Evolutionary conservation across 1,140 invertebrate genomes (phyloP).

Genomic region (Epicauta chinensis): DNA sequence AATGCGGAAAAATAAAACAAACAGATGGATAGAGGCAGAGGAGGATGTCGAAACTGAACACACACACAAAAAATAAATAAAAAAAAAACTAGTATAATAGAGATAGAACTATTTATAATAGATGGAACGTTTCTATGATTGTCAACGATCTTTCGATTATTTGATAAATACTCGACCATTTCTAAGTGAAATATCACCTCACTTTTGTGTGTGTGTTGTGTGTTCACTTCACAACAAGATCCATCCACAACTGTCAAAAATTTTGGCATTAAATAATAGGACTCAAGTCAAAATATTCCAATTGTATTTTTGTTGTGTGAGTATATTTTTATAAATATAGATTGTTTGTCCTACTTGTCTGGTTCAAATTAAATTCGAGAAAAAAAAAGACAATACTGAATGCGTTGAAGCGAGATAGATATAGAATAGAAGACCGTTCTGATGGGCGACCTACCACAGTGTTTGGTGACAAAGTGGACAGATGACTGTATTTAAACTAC

Average conservation of each 20-base stretch:
- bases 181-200: no score
- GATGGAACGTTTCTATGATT: neutral
- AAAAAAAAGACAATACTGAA: slow-evolving; percentile 2
- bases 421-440: slow-evolving; percentile 1
- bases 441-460: slow-evolving; percentile 26
- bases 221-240: slow-evolving; percentile 26
- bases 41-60: slow-evolving; percentile 2
- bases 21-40: slow-evolving; percentile 6
- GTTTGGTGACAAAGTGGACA: slow-evolving; percentile 30
- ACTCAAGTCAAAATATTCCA: slow-evolving; percentile 36
- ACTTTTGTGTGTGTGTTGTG: neutral
- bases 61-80: no score
- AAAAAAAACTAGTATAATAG: slow-evolving; percentile 5
- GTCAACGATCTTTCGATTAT: neutral
- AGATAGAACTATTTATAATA: slow-evolving; percentile 4
- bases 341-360: slow-evolving; percentile 5
- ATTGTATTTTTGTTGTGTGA: slow-evolving; percentile 22
- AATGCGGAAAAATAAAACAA: slow-evolving; percentile 19
- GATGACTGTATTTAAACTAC: slow-evolving; percentile 30
- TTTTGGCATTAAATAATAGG: slow-evolving; percentile 34
- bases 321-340: slow-evolving; percentile 14
- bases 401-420: slow-evolving; percentile 9
- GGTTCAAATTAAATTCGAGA: slow-evolving; percentile 17
- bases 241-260: slow-evolving; percentile 37
- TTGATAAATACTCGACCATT: neutral